phyloP scores from a whole-genome alignment of 1,140 invertebrate genomes.

The Nylanderia fulva region DNA sequence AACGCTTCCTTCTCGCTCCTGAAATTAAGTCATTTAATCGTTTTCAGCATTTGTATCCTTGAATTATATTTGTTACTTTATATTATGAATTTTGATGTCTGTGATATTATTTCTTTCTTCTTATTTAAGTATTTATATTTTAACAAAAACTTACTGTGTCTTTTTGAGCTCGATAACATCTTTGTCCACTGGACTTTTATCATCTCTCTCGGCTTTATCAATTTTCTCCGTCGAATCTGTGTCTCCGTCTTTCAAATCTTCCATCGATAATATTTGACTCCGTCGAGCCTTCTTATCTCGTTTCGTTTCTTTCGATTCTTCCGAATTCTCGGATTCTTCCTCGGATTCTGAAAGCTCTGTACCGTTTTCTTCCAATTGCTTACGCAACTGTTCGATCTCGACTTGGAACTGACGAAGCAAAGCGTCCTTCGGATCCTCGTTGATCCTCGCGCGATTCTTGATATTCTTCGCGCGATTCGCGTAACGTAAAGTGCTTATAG shows the following conservation, averaged over 20 bases:
- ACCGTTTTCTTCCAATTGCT: constrained; percentile 91
- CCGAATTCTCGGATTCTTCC: constrained; percentile 79
- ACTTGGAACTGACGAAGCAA: constrained; percentile 97
- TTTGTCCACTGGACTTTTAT: constrained; percentile 82
- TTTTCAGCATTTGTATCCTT: constrained; percentile 17
- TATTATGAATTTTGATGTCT: constrained; percentile 7
- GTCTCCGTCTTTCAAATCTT: constrained; percentile 79
- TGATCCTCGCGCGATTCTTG: constrained; percentile 97
- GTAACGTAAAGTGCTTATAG: constrained; percentile 98
- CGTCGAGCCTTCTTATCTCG: constrained; percentile 76
- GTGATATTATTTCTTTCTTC: not conserved
- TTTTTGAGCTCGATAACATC: constrained; percentile 84
- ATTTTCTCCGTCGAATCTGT: constrained; percentile 78
- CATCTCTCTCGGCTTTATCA: constrained; percentile 82
- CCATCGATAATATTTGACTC: constrained; percentile 82
- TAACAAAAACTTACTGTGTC: constrained; percentile 81
- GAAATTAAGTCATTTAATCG: constrained; percentile 57
- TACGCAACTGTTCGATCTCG: constrained; percentile 97
- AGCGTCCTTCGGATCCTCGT: constrained; percentile 99
- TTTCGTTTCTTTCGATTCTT: constrained; percentile 77
- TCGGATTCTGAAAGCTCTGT: constrained; percentile 81
- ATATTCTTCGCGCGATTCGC: constrained; percentile 99
- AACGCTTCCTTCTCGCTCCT: constrained; percentile 92
- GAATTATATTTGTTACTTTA: constrained; percentile 2
- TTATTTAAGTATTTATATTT: not conserved